Percentiles rank a stretch among this genome's conserved stretches.
phyloP scores from a whole-genome alignment of 2,888 invertebrate species.

The Bellardia pandia region DNA sequence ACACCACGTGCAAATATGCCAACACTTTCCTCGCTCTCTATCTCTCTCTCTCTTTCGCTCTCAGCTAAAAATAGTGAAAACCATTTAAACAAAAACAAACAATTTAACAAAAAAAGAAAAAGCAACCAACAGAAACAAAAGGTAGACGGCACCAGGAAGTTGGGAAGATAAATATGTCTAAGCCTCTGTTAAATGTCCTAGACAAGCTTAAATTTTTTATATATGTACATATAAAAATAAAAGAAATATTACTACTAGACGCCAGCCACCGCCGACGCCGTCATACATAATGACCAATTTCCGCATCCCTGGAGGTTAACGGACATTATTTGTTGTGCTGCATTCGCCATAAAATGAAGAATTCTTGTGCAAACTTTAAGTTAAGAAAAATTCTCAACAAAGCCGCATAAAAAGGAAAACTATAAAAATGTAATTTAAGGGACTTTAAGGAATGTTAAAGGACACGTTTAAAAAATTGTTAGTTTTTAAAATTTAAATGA shows the following conservation, averaged over 20 bases:
- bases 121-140: conserved; percentile 19
- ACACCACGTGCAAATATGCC: conserved; percentile 70
- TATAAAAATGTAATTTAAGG: conserved; percentile 15
- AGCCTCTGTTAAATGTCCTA: conserved; percentile 56
- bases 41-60: background rate
- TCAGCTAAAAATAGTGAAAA: conserved; percentile 1
- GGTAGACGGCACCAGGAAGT: conserved; percentile 45
- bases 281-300: conserved; percentile 80
- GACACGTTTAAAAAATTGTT: background rate
- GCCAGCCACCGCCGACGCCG: conserved; percentile 65
- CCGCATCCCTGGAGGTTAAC: conserved; percentile 75
- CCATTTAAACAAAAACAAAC: conserved; percentile 29
- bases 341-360: conserved; percentile 19
- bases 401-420: background rate
- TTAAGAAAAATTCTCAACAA: background rate
- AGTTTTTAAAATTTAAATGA: no score
- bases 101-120: conserved; percentile 10
- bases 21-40: conserved; percentile 40
- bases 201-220: conserved; percentile 25
- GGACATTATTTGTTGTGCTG: conserved; percentile 59
- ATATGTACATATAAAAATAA: background rate
- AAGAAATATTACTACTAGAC: conserved; percentile 18
- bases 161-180: conserved; percentile 52
- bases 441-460: background rate
- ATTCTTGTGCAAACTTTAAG: conserved; percentile 35